Percentiles rank a stretch among this genome's conserved stretches.
Evolutionary conservation across 1,140 invertebrate species (phyloP).

Genomic region (Drosophila santomea): DNA sequence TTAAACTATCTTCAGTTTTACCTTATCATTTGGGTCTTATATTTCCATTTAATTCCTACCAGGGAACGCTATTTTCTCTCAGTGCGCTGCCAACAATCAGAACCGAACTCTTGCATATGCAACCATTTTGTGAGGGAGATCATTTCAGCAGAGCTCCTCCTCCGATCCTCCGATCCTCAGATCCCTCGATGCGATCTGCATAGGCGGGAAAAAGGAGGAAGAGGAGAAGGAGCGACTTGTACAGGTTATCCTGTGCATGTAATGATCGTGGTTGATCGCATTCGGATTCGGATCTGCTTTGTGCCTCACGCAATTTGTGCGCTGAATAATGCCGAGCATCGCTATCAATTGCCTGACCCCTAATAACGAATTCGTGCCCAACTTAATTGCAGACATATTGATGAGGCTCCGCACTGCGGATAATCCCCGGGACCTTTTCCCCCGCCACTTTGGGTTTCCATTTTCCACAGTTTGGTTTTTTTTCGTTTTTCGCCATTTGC

Average conservation of each 20-base stretch:
- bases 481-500: slow-evolving; percentile 66
- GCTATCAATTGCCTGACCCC: slow-evolving; percentile 62
- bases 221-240: slow-evolving; percentile 22
- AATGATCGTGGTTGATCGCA: slow-evolving; percentile 51
- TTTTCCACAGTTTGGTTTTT: slow-evolving; percentile 16
- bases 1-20: too few species aligned
- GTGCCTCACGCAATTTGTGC: slow-evolving; percentile 62
- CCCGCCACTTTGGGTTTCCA: slow-evolving; percentile 15
- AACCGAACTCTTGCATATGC: slow-evolving; percentile 28
- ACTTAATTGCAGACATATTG: slow-evolving; percentile 68
- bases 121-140: slow-evolving; percentile 43
- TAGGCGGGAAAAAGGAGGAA: neutral
- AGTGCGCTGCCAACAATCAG: slow-evolving; percentile 25
- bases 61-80: neutral
- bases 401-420: slow-evolving; percentile 39
- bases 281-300: slow-evolving; percentile 25
- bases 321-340: slow-evolving; percentile 34
- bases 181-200: slow-evolving; percentile 30
- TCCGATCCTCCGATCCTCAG: too few species aligned
- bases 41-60: too few species aligned
- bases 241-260: slow-evolving; percentile 54
- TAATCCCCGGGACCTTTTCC: slow-evolving; percentile 49
- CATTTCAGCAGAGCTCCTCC: slow-evolving; percentile 19
- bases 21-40: too few species aligned
- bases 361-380: slow-evolving; percentile 65